Evolutionary conservation across 2,888 invertebrate species (phyloP).

Genomic region (Eupithecia subumbrata): DNA sequence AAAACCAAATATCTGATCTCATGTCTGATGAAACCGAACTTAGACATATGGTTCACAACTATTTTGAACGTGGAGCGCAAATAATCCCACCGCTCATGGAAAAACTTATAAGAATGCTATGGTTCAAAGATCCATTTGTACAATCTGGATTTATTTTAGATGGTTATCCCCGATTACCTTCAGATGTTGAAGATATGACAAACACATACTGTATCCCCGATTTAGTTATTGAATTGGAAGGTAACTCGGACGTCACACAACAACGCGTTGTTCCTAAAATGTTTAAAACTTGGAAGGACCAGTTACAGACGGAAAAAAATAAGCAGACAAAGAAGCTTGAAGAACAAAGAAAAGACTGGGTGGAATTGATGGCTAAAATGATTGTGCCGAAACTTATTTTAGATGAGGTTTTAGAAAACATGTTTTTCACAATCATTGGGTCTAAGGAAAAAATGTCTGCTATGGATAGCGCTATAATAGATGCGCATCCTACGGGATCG

Average conservation of each 20-base stretch:
- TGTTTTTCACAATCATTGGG: conserved; percentile 44
- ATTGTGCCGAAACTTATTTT: conserved; percentile 62
- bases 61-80: conserved; percentile 77
- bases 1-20: conserved; percentile 60
- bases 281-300: conserved; percentile 69
- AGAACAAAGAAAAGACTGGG: conserved; percentile 60
- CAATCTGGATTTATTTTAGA: conserved; percentile 84
- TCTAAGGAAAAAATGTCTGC: conserved; percentile 44
- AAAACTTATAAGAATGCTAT: conserved; percentile 73
- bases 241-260: conserved; percentile 60
- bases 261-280: conserved; percentile 63
- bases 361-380: conserved; percentile 59
- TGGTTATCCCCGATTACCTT: conserved; percentile 84
- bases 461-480: conserved; percentile 72
- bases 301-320: conserved; percentile 66
- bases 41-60: conserved; percentile 70
- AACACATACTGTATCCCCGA: conserved; percentile 83
- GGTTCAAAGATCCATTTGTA: conserved; percentile 80
- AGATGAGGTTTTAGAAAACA: conserved; percentile 62
- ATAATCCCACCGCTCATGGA: conserved; percentile 73
- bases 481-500: conserved; percentile 70
- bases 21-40: conserved; percentile 69
- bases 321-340: conserved; percentile 55
- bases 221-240: conserved; percentile 79
- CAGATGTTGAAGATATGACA: conserved; percentile 82